phyloP scores from a whole-genome alignment of 2,888 invertebrate genomes.

The Lochmaea crataegi region DNA sequence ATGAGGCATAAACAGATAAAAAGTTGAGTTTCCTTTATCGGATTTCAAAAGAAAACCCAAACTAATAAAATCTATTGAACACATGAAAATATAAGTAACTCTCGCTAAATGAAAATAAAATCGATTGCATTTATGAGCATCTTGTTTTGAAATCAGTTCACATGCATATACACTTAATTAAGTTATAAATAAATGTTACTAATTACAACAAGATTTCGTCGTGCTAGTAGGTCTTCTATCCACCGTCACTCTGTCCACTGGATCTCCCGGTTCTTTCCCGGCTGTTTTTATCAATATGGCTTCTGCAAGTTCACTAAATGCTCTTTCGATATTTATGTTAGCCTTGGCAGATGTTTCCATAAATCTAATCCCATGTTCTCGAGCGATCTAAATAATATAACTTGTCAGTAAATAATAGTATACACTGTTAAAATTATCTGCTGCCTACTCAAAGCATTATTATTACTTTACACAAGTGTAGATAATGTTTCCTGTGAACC shows the following conservation, averaged over 20 bases:
- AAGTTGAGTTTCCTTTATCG: too few species aligned
- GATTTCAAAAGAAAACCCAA: neutral
- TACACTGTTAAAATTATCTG: neutral
- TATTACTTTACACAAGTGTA: constrained; percentile 3
- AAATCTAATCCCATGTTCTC: constrained; percentile 95
- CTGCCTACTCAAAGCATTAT: neutral
- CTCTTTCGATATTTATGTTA: constrained; percentile 95
- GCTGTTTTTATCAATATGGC: constrained; percentile 87
- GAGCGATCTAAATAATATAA: constrained; percentile 78
- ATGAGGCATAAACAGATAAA: too few species aligned
- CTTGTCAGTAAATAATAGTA: neutral
- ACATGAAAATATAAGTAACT: constrained; percentile 33
- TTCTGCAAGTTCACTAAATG: constrained; percentile 95
- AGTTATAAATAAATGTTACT: constrained; percentile 27
- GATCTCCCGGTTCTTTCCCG: constrained; percentile 83
- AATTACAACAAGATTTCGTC: constrained; percentile 70
- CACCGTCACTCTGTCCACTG: constrained; percentile 75
- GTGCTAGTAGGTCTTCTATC: constrained; percentile 79
- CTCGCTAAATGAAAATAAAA: constrained; percentile 37
- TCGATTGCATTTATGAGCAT: constrained; percentile 39
- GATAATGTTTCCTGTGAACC: constrained; percentile 24
- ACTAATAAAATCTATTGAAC: constrained; percentile 15
- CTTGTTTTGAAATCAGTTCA: constrained; percentile 51
- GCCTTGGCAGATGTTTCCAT: constrained; percentile 99
- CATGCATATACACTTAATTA: constrained; percentile 44